Conservation (phyloP, 2,113 vertebrate species). For the Solea senegalensis region DNA sequence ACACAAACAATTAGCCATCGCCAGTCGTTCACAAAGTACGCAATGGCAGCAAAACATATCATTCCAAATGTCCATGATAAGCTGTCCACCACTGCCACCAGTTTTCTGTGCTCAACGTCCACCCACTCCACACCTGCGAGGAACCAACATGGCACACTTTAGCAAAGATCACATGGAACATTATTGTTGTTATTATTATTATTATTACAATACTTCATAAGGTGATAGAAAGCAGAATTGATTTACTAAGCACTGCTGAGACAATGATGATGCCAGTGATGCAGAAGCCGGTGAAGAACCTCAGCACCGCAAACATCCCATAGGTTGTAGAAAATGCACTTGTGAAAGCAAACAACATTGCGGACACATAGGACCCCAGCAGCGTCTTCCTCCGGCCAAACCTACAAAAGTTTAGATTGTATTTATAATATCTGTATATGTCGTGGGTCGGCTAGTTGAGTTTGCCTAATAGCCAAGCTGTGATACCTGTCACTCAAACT, state of each 20-base stretch:
- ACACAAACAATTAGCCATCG: conserved; percentile 68
- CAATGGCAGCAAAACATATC: conserved; percentile 62
- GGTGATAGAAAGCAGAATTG: background rate
- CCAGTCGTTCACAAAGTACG: conserved; percentile 81
- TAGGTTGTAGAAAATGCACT: conserved; percentile 77
- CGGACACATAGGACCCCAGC: conserved; percentile 71
- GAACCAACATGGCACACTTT: background rate
- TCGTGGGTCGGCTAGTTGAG: too few relatives aligned
- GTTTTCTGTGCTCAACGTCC: conserved; percentile 77
- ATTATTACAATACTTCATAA: too few relatives aligned
- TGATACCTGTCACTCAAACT: conserved; percentile 86
- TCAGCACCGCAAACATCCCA: conserved; percentile 75
- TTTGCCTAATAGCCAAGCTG: background rate
- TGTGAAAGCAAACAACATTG: conserved; percentile 68
- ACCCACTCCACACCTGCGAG: conserved; percentile 82
- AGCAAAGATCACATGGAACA: too few relatives aligned
- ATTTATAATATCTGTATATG: background rate
- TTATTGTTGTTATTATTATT: too few relatives aligned
- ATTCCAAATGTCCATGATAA: conserved; percentile 78
- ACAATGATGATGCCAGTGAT: conserved; percentile 79
- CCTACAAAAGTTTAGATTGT: conserved; percentile 43
- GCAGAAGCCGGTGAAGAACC: conserved; percentile 81
- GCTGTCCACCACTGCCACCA: conserved; percentile 77
- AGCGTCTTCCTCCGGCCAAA: conserved; percentile 77
- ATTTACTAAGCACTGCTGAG: conserved; percentile 76